phyloP scores from a whole-genome alignment of 2,113 vertebrate genomes.

The Peromyscus polionotus region DNA sequence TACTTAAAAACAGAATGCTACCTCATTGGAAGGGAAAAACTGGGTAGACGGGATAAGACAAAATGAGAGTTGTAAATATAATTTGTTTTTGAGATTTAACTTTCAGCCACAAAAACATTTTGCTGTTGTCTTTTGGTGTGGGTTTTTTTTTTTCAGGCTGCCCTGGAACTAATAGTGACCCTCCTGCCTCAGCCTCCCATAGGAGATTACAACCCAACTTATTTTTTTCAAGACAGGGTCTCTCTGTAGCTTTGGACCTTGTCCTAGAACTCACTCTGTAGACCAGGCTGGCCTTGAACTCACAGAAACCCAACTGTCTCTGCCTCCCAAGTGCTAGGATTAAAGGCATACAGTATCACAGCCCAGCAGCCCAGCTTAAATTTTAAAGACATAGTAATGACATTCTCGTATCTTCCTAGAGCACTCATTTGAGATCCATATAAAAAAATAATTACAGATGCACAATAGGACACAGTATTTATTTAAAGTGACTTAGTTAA shows the following conservation, averaged over 20 bases:
- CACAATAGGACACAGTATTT: neutral
- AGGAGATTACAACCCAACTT: neutral
- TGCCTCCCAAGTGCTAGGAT: no score
- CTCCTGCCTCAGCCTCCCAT: neutral
- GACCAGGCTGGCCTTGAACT: no score
- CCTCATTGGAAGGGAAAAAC: neutral
- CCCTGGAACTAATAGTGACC: neutral
- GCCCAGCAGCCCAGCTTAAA: neutral
- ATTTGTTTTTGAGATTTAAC: constrained; percentile 52
- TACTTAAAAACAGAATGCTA: constrained; percentile 47
- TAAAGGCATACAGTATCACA: neutral
- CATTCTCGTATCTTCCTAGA: neutral
- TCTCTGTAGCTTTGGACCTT: no score
- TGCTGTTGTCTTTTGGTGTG: neutral
- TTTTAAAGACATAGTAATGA: neutral
- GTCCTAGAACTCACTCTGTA: no score
- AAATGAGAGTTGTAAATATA: constrained; percentile 32
- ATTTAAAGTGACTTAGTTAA: neutral
- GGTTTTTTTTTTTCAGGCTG: neutral
- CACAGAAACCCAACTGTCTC: no score
- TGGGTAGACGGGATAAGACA: neutral
- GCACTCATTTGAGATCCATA: neutral
- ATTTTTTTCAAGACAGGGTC: no score
- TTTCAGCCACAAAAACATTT: constrained; percentile 5
- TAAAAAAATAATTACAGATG: neutral